Conservation (phyloP, 2,113 vertebrate species). For the Sterrhoptilus dennistouni region DNA sequence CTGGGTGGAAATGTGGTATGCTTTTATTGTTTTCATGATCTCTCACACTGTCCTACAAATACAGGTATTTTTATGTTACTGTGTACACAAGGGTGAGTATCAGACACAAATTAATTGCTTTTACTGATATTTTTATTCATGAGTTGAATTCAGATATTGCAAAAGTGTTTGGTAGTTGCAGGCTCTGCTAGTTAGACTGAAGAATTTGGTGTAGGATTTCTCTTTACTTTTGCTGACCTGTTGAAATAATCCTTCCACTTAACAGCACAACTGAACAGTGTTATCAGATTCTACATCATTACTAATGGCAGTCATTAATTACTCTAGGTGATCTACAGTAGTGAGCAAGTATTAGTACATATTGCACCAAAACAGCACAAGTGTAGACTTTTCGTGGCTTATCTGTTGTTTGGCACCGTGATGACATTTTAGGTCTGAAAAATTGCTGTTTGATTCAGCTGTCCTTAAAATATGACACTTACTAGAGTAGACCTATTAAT, state of each 20-base stretch:
- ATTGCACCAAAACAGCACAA: background rate
- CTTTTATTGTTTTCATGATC: background rate
- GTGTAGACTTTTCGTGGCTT: background rate
- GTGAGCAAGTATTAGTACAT: background rate
- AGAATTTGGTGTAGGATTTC: background rate
- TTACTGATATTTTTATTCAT: background rate
- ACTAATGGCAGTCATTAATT: background rate
- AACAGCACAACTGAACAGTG: background rate
- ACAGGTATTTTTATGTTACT: background rate
- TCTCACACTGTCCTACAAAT: background rate
- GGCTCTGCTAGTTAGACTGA: background rate
- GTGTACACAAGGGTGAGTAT: background rate
- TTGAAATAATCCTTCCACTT: background rate
- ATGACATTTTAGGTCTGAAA: background rate
- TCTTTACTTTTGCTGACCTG: background rate
- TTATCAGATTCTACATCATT: background rate
- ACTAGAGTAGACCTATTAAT: background rate
- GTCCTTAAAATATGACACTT: background rate
- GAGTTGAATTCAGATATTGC: background rate
- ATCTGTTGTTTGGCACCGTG: background rate
- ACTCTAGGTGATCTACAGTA: background rate
- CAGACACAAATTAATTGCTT: background rate
- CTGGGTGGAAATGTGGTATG: background rate
- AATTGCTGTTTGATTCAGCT: background rate
- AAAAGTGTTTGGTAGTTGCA: background rate